Evolutionary conservation across 2,888 invertebrate genomes (phyloP).

Genomic region (Synanthedon formicaeformis): DNA sequence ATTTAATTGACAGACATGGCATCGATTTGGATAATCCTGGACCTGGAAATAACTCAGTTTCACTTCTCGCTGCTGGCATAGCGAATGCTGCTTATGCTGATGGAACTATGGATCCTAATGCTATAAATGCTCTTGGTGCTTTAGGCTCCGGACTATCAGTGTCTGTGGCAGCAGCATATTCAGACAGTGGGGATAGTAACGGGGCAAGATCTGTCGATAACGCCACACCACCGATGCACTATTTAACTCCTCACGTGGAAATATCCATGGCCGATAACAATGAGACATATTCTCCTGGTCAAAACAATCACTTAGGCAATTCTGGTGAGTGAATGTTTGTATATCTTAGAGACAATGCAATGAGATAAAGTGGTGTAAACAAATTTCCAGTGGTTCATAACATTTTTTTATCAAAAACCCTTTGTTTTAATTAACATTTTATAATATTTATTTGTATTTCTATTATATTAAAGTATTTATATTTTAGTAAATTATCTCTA

Average conservation of each 20-base stretch:
- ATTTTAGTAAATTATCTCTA: too few species aligned
- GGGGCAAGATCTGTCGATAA: slow-evolving; percentile 86
- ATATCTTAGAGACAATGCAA: neutral
- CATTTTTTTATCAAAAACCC: too few species aligned
- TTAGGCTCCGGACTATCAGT: slow-evolving; percentile 75
- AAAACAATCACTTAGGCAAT: slow-evolving; percentile 49
- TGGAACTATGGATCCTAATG: slow-evolving; percentile 62
- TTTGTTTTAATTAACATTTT: neutral
- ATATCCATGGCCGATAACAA: slow-evolving; percentile 90
- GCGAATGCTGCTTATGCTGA: slow-evolving; percentile 72
- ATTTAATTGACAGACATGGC: slow-evolving; percentile 75
- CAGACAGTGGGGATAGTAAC: slow-evolving; percentile 87
- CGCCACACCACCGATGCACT: slow-evolving; percentile 91
- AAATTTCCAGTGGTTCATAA: neutral
- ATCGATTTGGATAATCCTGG: slow-evolving; percentile 92
- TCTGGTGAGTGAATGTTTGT: slow-evolving; percentile 25
- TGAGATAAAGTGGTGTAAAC: neutral
- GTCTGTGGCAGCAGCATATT: slow-evolving; percentile 79
- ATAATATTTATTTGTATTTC: slow-evolving; percentile 1
- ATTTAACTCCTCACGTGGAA: slow-evolving; percentile 90
- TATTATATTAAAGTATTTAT: neutral
- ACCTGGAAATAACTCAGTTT: slow-evolving; percentile 82
- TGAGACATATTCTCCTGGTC: slow-evolving; percentile 73
- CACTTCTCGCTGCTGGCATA: slow-evolving; percentile 77
- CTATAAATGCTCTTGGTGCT: slow-evolving; percentile 65